Evolutionary conservation across 2,888 invertebrate genomes (phyloP).

Genomic region (Phania funesta): DNA sequence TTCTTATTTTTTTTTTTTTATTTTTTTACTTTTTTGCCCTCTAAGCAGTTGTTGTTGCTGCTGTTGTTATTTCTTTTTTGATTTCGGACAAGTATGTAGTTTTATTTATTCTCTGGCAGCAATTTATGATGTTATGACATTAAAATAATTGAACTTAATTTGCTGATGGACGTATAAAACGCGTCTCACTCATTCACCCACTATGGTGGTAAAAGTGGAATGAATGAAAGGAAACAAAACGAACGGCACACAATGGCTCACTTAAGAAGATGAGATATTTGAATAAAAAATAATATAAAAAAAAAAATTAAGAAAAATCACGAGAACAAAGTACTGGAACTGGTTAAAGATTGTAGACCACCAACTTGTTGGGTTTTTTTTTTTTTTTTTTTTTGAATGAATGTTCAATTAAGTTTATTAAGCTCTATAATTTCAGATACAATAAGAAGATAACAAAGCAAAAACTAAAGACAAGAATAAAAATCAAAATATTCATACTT

Average conservation of each 20-base stretch:
- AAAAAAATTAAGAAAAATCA: neutral
- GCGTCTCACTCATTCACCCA: constrained; percentile 63
- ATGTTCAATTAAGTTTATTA: constrained; percentile 67
- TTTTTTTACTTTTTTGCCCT: constrained; percentile 47
- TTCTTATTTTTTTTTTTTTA: neutral
- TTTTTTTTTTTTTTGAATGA: constrained; percentile 50
- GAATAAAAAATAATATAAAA: constrained; percentile 35
- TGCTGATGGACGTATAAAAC: constrained; percentile 66
- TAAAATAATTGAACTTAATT: constrained; percentile 68
- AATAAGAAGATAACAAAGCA: constrained; percentile 28
- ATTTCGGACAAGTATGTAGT: constrained; percentile 46
- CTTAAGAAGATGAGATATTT: constrained; percentile 60
- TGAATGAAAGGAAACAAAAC: constrained; percentile 57
- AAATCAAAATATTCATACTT: constrained; percentile 52
- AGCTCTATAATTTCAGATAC: constrained; percentile 61
- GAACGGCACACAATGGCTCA: constrained; percentile 60
- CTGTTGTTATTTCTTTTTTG: neutral
- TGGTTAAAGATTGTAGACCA: constrained; percentile 59
- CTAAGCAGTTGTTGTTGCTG: constrained; percentile 50
- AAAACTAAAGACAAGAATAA: constrained; percentile 10
- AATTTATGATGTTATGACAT: constrained; percentile 68
- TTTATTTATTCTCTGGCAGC: constrained; percentile 60
- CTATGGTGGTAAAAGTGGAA: constrained; percentile 59
- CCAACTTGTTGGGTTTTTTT: constrained; percentile 53
- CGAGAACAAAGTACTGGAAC: constrained; percentile 38